Evolutionary conservation across 2,888 invertebrate genomes (phyloP), one percentile per base, ranked within the genome.

Genomic region (Pilophorus perplexus): DNA sequence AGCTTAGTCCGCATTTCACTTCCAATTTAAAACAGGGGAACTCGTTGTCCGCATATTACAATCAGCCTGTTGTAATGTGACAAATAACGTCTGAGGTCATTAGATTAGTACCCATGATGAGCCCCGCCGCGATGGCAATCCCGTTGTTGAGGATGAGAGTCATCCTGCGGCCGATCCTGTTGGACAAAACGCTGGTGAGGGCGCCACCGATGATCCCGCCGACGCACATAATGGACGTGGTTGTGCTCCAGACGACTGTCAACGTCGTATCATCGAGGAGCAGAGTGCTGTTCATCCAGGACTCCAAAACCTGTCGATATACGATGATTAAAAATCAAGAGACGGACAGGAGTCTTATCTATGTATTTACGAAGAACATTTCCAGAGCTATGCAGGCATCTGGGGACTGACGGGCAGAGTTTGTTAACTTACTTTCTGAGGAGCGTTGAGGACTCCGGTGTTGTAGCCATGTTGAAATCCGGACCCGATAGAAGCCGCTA

Each of bases 141-240:
- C 40, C 12, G 37, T 68, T 68, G 60, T 70, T 70, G 16, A 60
- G 1, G 0, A 70, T 59, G 8, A 70, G 67, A 27, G 66, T 48
- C 6, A 22, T 28, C 44, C 57, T 64, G 3, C 67, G 40, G 6
- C 70, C 70, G 1, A 67, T 16, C 16, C 27, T 10, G 27, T 68
- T 70, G 14, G 68, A 64, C 4, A 59, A 3, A 25, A 68, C 16
- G 12, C 70, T 42, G 6, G 67, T 57, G 22, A 67, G 22, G 2
- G 60, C 68, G 8, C 68, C 68, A 28, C 71, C 71, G n/a, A 71
- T 10, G 50, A 71, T 70, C 8, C 71, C 71, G 3, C 71, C 71
- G 5, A 68, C 52, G 42, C 71, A 71, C 64, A 66, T 69, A 1
- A 67, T 67, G 12, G 68, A 65, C 2, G 68, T 69, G 3, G 68